Base-by-base conservation (phyloP, 2,888 invertebrate species). In the Cheilosia urbana region DNA sequence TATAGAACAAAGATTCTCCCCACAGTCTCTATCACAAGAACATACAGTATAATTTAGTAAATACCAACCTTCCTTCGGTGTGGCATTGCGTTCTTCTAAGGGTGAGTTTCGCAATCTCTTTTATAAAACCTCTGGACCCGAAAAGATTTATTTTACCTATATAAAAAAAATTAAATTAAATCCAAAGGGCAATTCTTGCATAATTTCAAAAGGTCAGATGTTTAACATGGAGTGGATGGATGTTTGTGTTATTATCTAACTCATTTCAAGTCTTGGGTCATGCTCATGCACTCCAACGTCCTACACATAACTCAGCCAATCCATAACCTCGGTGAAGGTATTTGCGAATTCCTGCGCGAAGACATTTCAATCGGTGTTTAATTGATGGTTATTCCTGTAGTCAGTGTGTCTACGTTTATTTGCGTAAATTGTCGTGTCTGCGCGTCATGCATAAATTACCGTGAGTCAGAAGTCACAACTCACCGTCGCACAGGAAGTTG, bases 341-440 rank as follows among this genome's bases (percentile, higher is more conserved):
- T 63, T 63, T 49, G 4, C 19, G n/a, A 63, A 63, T 63, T 63
- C 19, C 30, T 49, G 34, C 15, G 30, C 30, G 13, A 30, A 30
- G 15, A 19, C 47, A 47, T 47, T 47, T 63, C 62, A 63, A 63
- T 63, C 63, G 47, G 13, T 27, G 27, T 6, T 34, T 49, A 34
- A 63, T 34, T 49, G 63, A 63, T 63, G 27, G 63, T n/a, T 34
- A 49, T 63, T 49, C 47, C 6, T 49, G 34, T 19, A 47, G 47
- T 63, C 47, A 47, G 6, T 3, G 30, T 49, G 63, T 63, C 63
- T 49, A 15, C 15, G 34, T 17, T 49, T 47, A 13, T 19, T 21
- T 30, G 34, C 15, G 63, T 47, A 63, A 19, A 63, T 47, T 49
- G 30, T 34, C 47, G 24, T 53, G 47, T 63, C 34, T 63, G 30